Evolutionary conservation across 1,140 invertebrate species (phyloP).

Genomic region (Tribolium castaneum): DNA sequence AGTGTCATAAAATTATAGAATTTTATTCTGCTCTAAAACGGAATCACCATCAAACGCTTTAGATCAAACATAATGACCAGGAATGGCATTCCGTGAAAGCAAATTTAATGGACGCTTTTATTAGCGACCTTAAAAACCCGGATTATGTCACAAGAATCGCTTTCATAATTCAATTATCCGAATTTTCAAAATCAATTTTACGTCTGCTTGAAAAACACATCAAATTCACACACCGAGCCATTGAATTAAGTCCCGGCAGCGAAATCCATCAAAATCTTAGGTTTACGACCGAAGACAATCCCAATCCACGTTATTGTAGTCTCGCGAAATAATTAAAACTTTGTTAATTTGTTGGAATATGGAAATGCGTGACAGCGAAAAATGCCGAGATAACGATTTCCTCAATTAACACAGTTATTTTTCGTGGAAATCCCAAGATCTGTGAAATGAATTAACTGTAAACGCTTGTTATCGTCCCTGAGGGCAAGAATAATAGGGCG

Average conservation of each 20-base stretch:
- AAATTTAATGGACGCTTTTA: conserved; percentile 36
- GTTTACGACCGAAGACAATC: conserved; percentile 9
- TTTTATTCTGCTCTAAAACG: conserved; percentile 59
- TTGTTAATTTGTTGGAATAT: conserved; percentile 14
- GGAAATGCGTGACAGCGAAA: conserved; percentile 3
- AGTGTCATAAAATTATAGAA: conserved; percentile 62
- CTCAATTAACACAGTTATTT: conserved; percentile 27
- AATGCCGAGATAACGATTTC: conserved; percentile 16
- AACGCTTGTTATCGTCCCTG: conserved; percentile 28
- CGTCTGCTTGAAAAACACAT: neutral
- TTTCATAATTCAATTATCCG: conserved; percentile 19
- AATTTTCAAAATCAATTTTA: neutral
- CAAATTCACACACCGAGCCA: neutral
- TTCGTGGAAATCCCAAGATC: neutral
- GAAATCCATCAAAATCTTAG: neutral
- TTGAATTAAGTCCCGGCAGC: neutral
- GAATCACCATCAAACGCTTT: conserved; percentile 58
- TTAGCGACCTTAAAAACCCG: conserved; percentile 23
- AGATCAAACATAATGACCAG: conserved; percentile 59
- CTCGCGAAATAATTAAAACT: conserved; percentile 11
- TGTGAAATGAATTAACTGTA: conserved; percentile 29
- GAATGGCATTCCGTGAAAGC: conserved; percentile 30
- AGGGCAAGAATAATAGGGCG: conserved; percentile 32
- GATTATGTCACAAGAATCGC: conserved; percentile 18
- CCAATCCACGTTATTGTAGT: neutral